Evolutionary conservation across 2,888 invertebrate genomes (phyloP).

Genomic region (Palloptera scutellata): DNA sequence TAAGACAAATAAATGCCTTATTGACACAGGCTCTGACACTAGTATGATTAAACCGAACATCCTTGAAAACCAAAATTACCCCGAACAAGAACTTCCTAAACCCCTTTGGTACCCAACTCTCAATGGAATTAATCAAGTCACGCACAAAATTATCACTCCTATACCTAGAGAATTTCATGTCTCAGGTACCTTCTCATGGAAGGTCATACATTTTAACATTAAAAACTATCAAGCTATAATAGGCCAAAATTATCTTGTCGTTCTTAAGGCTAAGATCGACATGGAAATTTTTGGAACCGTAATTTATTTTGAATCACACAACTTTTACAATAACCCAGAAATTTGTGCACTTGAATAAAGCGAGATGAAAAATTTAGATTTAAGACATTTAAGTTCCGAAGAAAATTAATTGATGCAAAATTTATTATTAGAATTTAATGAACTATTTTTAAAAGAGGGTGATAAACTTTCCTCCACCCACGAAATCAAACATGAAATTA

Average conservation of each 20-base stretch:
- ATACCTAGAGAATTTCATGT: conserved; percentile 36
- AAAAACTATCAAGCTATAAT: conserved; percentile 32
- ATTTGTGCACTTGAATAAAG: conserved; percentile 32
- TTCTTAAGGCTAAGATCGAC: conserved; percentile 32
- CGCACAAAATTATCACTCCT: too few relatives aligned
- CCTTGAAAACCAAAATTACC: conserved; percentile 5
- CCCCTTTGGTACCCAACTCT: conserved; percentile 29
- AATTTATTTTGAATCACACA: conserved; percentile 18
- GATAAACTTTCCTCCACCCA: conserved; percentile 17
- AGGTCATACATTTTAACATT: conserved; percentile 28
- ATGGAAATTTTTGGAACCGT: conserved; percentile 23
- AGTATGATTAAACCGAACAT: conserved; percentile 17
- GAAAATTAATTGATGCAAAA: conserved; percentile 17
- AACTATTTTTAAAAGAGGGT: conserved; percentile 24
- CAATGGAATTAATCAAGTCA: conserved; percentile 34
- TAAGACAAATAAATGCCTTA: conserved; percentile 18
- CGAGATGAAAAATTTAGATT: conserved; percentile 23
- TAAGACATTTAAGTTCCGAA: conserved; percentile 19
- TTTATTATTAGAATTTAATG: conserved; percentile 7
- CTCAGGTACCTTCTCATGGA: conserved; percentile 33
- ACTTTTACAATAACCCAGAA: conserved; percentile 28
- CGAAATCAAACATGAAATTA: conserved; percentile 23
- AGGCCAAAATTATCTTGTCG: conserved; percentile 30
- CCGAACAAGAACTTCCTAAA: conserved; percentile 22
- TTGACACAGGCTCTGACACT: conserved; percentile 29